Percentiles rank a stretch among this genome's conserved stretches.
phyloP scores from a whole-genome alignment of 2,113 vertebrate species.

The Melospiza georgiana region DNA sequence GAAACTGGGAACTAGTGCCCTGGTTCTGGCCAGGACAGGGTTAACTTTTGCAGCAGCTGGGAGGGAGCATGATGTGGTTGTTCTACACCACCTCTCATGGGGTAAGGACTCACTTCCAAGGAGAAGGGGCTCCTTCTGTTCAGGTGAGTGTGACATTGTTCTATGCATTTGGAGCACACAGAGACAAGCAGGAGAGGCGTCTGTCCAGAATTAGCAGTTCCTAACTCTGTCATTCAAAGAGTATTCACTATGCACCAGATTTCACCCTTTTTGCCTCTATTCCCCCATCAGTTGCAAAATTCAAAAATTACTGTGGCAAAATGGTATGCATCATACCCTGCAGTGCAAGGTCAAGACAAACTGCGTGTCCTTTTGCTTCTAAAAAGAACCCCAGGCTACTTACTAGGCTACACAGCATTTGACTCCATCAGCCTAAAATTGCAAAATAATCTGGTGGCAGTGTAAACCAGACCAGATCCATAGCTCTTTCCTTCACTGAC shows the following conservation, averaged over 20 bases:
- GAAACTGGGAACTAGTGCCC: not conserved
- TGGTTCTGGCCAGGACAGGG: not conserved
- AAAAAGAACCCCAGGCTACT: not conserved
- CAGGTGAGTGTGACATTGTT: rapidly evolving
- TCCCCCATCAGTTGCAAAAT: not conserved
- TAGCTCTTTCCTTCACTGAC: not conserved
- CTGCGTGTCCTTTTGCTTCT: not conserved
- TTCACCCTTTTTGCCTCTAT: not conserved
- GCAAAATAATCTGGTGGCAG: not conserved
- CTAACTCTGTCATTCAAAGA: not conserved
- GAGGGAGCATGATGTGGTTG: not conserved
- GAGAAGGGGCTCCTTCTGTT: not conserved
- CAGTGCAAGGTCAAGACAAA: not conserved
- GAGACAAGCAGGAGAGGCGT: not conserved
- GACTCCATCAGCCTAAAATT: not conserved
- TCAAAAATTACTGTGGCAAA: not conserved
- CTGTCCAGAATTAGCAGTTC: not conserved
- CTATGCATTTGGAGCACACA: not conserved
- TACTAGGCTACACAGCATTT: no score
- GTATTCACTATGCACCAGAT: not conserved
- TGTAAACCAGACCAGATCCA: not conserved
- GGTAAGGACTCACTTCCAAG: not conserved
- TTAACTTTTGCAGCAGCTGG: not conserved
- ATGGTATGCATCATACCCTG: not conserved
- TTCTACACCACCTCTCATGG: no score